phyloP scores from a whole-genome alignment of 2,888 invertebrate species.

The Caenorhabditis sp. region DNA sequence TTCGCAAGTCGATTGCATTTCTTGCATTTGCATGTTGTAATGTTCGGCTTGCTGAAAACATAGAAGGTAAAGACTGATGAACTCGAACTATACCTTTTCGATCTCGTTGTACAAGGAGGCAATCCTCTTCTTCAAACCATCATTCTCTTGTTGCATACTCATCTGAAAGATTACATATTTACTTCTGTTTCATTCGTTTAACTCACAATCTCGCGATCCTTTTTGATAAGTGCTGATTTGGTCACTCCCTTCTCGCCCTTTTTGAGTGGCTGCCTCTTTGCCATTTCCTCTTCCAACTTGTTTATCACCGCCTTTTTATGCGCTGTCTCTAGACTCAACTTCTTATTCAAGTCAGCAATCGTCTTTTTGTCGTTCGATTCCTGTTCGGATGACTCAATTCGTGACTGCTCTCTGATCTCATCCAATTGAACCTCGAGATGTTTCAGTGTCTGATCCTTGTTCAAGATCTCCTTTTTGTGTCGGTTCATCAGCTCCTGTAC shows the following conservation, averaged over 20 bases:
- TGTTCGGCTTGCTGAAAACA: constrained; percentile 15
- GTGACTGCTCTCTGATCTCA: constrained; percentile 36
- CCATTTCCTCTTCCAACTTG: constrained; percentile 97
- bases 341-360: constrained; percentile 51
- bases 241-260: constrained; percentile 77
- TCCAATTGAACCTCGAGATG: constrained; percentile 47
- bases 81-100: constrained; percentile 17
- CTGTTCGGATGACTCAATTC: constrained; percentile 79
- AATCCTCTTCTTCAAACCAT: constrained; percentile 22
- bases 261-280: constrained; percentile 89
- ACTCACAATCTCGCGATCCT: constrained; percentile 90
- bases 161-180: constrained; percentile 22
- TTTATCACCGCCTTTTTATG: constrained; percentile 81
- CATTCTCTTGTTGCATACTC: constrained; percentile 47
- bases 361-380: constrained; percentile 36
- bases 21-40: constrained; percentile 24
- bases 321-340: constrained; percentile 62
- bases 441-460: constrained; percentile 48
- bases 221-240: constrained; percentile 88
- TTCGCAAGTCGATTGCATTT: constrained; percentile 14
- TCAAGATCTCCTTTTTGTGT: constrained; percentile 61
- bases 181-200: neutral
- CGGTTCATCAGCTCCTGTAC: constrained; percentile 64
- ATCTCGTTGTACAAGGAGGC: constrained; percentile 23
- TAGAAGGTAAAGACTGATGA: neutral